Evolutionary conservation across 2,113 vertebrate species (phyloP).

Genomic region (Dicrurus megarhynchus): DNA sequence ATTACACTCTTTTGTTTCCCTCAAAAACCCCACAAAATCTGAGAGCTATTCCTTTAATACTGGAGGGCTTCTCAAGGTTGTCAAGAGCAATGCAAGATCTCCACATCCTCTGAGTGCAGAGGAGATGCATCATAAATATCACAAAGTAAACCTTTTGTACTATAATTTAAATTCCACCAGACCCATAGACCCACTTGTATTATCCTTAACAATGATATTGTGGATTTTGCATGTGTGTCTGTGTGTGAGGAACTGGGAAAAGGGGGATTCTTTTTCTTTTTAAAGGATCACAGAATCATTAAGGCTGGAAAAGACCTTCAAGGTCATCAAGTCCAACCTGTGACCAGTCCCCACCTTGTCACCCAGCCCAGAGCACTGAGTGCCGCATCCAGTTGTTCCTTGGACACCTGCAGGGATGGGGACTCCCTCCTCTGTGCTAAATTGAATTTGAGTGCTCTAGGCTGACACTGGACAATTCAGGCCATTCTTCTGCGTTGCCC

Average conservation of each 20-base stretch:
- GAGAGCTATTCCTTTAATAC: not conserved
- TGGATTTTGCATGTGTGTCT: not conserved
- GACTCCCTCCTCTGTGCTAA: not conserved
- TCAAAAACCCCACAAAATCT: not conserved
- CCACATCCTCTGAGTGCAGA: not conserved
- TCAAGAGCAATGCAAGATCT: not conserved
- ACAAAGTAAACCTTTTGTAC: not conserved
- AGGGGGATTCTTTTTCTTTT: not conserved
- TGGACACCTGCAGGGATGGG: not conserved
- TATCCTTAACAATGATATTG: not conserved
- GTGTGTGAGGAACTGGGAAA: not conserved
- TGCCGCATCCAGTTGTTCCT: not conserved
- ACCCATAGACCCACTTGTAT: not conserved
- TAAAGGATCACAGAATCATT: not conserved
- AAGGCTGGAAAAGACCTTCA: not conserved
- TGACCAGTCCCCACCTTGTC: not conserved
- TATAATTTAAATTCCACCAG: not conserved
- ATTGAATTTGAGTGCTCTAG: not conserved
- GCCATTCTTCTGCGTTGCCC: not conserved
- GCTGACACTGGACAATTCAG: not conserved
- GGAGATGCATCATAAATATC: not conserved
- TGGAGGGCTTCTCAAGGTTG: not conserved
- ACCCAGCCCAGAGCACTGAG: not conserved
- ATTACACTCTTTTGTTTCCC: not conserved
- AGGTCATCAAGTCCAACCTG: not conserved